These are phyloP conservation scores for Menidia beryllina DNA, from an alignment of 2,113 vertebrate species.

Conservation along the genomic window DNA sequence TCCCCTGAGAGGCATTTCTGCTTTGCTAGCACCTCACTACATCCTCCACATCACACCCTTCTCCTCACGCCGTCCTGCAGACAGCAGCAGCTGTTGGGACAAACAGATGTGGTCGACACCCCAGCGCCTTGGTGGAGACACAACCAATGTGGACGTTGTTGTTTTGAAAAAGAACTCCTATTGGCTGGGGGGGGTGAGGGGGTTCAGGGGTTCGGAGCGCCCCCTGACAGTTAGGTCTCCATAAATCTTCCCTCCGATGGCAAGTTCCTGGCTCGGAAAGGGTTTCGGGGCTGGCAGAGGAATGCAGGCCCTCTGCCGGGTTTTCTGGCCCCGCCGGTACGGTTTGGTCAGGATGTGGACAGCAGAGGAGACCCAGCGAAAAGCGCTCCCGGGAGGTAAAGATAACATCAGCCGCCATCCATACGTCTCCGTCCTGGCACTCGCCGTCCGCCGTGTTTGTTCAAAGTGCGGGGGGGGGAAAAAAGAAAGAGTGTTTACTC, in stretches of 20 bases:
- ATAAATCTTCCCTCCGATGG: slow-evolving; percentile 93
- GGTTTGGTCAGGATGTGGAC: slow-evolving; percentile 87
- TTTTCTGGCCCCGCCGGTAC: slow-evolving; percentile 28
- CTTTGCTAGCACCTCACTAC: background rate
- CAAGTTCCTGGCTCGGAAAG: slow-evolving; percentile 86
- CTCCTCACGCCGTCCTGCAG: slow-evolving; percentile 52
- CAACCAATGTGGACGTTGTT: slow-evolving; percentile 88
- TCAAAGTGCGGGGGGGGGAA: slow-evolving; percentile 58
- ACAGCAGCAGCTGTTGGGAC: slow-evolving; percentile 83
- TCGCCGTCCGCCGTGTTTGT: slow-evolving; percentile 77
- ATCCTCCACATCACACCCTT: slow-evolving; percentile 10
- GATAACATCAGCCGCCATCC: slow-evolving; percentile 92
- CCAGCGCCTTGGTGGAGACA: slow-evolving; percentile 69
- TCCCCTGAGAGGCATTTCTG: background rate
- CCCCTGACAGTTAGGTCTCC: slow-evolving; percentile 82
- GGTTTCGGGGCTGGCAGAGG: slow-evolving; percentile 90
- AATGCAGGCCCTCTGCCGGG: slow-evolving; percentile 71
- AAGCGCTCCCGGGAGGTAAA: slow-evolving; percentile 83
- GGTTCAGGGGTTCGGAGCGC: slow-evolving; percentile 78
- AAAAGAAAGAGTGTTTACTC: slow-evolving; percentile 5
- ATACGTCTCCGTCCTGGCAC: slow-evolving; percentile 80
- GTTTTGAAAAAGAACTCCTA: slow-evolving; percentile 89
- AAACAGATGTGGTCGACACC: slow-evolving; percentile 84
- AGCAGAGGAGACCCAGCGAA: slow-evolving; percentile 47
- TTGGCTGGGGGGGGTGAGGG: slow-evolving; percentile 82